Evolutionary conservation across 2,888 invertebrate genomes (phyloP).

Genomic region (Pollenia angustigena): DNA sequence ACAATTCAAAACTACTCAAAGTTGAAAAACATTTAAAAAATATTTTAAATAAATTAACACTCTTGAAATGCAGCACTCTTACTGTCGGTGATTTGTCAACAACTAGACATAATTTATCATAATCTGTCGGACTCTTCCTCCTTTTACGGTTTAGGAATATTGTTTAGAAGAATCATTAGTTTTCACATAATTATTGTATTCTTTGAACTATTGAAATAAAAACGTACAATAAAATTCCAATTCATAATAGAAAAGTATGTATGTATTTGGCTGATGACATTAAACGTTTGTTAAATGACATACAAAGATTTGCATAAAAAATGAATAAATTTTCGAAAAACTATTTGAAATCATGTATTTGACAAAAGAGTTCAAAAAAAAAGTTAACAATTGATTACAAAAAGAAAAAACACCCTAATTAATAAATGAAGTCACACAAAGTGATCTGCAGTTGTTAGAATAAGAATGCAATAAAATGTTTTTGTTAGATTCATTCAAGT

Average conservation of each 20-base stretch:
- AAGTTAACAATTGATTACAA: slow-evolving; percentile 40
- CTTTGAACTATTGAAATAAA: not conserved
- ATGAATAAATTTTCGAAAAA: slow-evolving; percentile 58
- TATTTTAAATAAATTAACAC: slow-evolving; percentile 59
- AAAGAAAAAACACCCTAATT: not conserved
- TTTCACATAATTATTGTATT: not conserved
- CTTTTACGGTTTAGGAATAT: not conserved
- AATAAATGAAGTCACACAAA: slow-evolving; percentile 8
- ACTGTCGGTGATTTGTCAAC: slow-evolving; percentile 36
- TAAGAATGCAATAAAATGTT: slow-evolving; percentile 24
- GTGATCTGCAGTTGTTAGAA: slow-evolving; percentile 1
- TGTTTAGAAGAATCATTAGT: slow-evolving; percentile 6
- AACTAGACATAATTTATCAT: slow-evolving; percentile 58
- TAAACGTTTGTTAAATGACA: slow-evolving; percentile 56
- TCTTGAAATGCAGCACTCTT: not conserved
- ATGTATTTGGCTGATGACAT: slow-evolving; percentile 30
- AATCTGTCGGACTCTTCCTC: not conserved
- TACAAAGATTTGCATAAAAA: slow-evolving; percentile 70
- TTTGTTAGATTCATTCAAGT: slow-evolving; percentile 12
- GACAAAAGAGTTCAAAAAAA: slow-evolving; percentile 21
- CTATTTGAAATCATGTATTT: slow-evolving; percentile 24
- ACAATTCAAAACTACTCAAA: not conserved
- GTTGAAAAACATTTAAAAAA: slow-evolving; percentile 45
- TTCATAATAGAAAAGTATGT: not conserved
- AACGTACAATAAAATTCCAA: not conserved